A percentile compares a stretch with the other conserved stretches of the same genome.
Conservation (phyloP, 2,888 invertebrate species). For the Eupeodes luniger region DNA sequence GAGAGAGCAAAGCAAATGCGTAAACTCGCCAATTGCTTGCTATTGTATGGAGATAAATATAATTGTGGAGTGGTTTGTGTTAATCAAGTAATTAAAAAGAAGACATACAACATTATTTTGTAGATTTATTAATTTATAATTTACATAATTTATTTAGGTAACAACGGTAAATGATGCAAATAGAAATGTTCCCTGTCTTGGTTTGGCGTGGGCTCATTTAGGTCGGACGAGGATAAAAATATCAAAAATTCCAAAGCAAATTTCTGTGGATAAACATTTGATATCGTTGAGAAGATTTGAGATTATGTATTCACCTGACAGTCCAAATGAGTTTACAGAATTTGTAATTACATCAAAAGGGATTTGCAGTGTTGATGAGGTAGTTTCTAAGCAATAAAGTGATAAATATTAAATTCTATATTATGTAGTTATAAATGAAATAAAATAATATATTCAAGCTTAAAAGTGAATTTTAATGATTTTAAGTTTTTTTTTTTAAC, state of each 20-base stretch:
- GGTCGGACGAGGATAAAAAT: constrained; percentile 87
- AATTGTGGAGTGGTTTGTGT: constrained; percentile 88
- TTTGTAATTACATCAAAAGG: constrained; percentile 85
- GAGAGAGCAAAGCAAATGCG: constrained; percentile 86
- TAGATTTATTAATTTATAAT: neutral
- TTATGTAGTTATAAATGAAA: no score
- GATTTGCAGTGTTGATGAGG: constrained; percentile 79
- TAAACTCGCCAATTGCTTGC: constrained; percentile 86
- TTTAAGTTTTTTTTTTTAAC: no score
- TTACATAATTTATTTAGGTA: constrained; percentile 78
- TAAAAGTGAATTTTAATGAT: neutral
- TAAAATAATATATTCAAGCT: neutral
- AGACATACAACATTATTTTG: neutral
- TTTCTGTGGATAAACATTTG: constrained; percentile 78
- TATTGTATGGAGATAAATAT: constrained; percentile 85
- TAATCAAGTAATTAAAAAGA: constrained; percentile 87
- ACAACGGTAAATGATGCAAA: constrained; percentile 81
- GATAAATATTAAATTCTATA: no score
- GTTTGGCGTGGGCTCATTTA: constrained; percentile 88
- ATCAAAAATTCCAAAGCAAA: constrained; percentile 81
- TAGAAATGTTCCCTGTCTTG: constrained; percentile 86
- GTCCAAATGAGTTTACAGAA: constrained; percentile 84
- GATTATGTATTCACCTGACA: constrained; percentile 86
- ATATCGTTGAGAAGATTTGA: constrained; percentile 84
- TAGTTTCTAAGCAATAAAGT: neutral